These are phyloP conservation scores for Tragulus kanchil DNA, from an alignment of 2,113 vertebrate genomes.

Conservation along the genomic window DNA sequence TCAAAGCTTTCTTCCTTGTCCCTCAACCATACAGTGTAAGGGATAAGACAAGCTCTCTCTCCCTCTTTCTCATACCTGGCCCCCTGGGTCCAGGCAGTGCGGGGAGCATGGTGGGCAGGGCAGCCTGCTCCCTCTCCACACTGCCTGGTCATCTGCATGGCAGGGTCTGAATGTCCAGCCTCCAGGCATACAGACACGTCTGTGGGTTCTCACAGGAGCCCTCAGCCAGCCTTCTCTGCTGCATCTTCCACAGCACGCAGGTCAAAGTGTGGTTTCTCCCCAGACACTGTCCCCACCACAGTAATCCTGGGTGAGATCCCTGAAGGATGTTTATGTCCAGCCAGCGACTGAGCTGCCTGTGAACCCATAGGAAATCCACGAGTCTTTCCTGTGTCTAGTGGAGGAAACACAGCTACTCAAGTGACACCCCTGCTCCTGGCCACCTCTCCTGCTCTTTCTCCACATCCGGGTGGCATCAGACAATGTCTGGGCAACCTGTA, in stretches of 20 bases:
- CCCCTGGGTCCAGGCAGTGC: neutral
- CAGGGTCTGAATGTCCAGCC: rapidly evolving
- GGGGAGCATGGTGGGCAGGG: too few relatives aligned
- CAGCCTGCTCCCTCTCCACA: neutral
- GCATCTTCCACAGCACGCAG: neutral
- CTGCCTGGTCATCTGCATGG: neutral
- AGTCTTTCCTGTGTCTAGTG: neutral
- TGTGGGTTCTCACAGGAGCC: neutral
- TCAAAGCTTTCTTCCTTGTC: neutral
- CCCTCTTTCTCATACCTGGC: neutral
- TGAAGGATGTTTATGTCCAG: neutral
- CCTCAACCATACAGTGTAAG: neutral
- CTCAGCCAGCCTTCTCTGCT: neutral
- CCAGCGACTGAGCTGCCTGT: conserved; percentile 2
- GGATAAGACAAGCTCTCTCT: rapidly evolving
- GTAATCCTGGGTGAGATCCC: neutral
- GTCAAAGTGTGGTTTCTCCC: too few relatives aligned
- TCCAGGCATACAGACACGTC: neutral
- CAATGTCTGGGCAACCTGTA: neutral
- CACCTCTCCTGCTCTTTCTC: neutral
- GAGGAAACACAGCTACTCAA: neutral
- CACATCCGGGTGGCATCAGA: neutral
- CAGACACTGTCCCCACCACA: neutral
- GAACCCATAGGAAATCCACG: neutral
- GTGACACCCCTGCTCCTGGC: neutral